These are phyloP conservation scores for Protobothrops flavoviridis DNA, from an alignment of 2,113 vertebrate species.

Conservation along the genomic window DNA sequence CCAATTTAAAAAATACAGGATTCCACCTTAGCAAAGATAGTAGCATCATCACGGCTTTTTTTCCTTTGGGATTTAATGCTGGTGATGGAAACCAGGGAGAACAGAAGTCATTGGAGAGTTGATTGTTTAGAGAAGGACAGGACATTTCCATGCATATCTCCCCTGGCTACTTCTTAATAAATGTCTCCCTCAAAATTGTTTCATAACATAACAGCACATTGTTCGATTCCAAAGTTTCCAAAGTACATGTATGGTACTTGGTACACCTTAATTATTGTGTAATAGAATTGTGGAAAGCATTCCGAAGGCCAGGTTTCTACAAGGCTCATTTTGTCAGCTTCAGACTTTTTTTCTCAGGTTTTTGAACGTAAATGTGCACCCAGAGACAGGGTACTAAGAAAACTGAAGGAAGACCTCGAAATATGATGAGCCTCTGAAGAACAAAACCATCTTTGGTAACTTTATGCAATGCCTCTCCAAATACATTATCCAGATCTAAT, in stretches of 20 bases:
- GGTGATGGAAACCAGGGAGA: neutral
- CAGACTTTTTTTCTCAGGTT: neutral
- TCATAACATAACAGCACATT: neutral
- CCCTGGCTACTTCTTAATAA: neutral
- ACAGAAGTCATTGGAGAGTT: neutral
- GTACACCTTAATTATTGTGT: neutral
- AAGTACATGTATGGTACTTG: neutral
- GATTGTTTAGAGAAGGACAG: neutral
- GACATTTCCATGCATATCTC: neutral
- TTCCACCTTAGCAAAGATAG: neutral
- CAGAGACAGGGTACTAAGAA: neutral
- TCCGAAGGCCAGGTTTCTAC: neutral
- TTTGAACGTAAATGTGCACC: neutral
- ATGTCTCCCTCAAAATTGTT: neutral
- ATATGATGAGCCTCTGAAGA: neutral
- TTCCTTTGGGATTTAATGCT: neutral
- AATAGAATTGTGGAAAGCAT: neutral
- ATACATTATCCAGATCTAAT: neutral
- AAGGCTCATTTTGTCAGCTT: neutral
- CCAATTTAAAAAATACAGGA: neutral
- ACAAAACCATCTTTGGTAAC: neutral
- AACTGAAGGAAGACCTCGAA: neutral
- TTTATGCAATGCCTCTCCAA: neutral
- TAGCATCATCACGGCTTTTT: neutral
- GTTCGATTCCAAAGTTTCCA: neutral